These are phyloP conservation scores for Drosophila borealis DNA, from an alignment of 2,888 invertebrate genomes.

Conservation along the genomic window DNA sequence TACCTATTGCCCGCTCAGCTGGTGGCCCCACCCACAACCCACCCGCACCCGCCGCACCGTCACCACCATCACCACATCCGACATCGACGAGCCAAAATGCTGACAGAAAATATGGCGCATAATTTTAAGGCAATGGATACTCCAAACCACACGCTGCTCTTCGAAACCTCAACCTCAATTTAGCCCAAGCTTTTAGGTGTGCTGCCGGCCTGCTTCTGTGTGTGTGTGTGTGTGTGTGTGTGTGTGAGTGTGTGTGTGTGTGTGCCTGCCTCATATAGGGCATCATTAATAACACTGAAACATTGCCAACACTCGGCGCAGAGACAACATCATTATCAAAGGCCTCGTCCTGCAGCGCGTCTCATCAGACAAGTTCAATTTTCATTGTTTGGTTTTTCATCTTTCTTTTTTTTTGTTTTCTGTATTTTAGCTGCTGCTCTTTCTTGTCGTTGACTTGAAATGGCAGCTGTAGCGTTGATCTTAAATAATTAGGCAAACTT, in stretches of 20 bases:
- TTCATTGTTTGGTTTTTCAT: constrained; percentile 75
- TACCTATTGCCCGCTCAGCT: constrained; percentile 24
- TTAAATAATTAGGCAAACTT: constrained; percentile 80
- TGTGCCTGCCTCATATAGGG: constrained; percentile 54
- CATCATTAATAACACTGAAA: constrained; percentile 80
- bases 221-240: constrained; percentile 15
- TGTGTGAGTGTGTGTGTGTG: constrained; percentile 20
- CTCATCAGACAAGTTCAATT: constrained; percentile 53
- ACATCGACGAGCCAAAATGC: constrained; percentile 53
- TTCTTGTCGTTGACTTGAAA: constrained; percentile 65
- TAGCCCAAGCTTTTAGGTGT: constrained; percentile 46
- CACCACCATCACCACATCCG: constrained; percentile 51
- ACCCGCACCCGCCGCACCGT: background rate
- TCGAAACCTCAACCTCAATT: constrained; percentile 45
- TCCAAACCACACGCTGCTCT: constrained; percentile 34
- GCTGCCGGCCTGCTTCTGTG: constrained; percentile 2
- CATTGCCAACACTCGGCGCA: constrained; percentile 39
- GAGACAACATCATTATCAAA: constrained; percentile 64
- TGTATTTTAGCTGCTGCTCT: constrained; percentile 14
- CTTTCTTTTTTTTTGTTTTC: constrained; percentile 12
- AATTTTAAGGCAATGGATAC: constrained; percentile 76
- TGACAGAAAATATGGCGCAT: constrained; percentile 76
- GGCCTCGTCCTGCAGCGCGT: background rate
- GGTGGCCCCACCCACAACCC: constrained; percentile 8
- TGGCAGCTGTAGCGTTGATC: constrained; percentile 67